Conservation (phyloP, 2,888 invertebrate genomes). For the Hofmannophila pseudospretella region DNA sequence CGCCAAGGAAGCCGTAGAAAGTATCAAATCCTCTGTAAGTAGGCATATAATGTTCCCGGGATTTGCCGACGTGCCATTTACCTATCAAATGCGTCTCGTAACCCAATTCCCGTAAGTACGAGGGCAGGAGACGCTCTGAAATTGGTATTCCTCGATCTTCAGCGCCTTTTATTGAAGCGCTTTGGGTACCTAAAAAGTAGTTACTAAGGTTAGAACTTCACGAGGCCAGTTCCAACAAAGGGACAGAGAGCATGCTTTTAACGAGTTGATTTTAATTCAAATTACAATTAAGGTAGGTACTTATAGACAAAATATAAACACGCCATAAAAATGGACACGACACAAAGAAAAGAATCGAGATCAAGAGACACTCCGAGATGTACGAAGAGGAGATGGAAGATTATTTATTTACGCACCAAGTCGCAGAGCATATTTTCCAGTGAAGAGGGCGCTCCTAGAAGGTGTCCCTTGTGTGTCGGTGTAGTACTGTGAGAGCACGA, state of each 20-base stretch:
- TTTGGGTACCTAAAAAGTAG: slow-evolving; percentile 32
- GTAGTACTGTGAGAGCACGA: slow-evolving; percentile 88
- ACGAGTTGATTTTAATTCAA: too few relatives aligned
- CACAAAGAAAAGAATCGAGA: neutral
- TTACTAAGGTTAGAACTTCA: neutral
- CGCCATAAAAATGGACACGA: neutral
- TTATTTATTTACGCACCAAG: slow-evolving; percentile 69
- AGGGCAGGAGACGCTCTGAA: slow-evolving; percentile 82
- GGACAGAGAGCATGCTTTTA: too few relatives aligned
- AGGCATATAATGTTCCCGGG: slow-evolving; percentile 82
- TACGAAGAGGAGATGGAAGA: too few relatives aligned
- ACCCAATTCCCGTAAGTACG: slow-evolving; percentile 82
- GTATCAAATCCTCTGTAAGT: slow-evolving; percentile 85
- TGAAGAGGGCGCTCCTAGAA: slow-evolving; percentile 84
- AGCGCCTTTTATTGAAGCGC: slow-evolving; percentile 44
- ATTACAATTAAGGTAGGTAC: too few relatives aligned
- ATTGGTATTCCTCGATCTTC: slow-evolving; percentile 86
- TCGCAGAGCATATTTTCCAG: slow-evolving; percentile 89
- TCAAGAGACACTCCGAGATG: neutral
- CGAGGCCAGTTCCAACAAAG: too few relatives aligned
- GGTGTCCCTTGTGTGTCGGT: slow-evolving; percentile 87
- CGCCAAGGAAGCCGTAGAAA: slow-evolving; percentile 90
- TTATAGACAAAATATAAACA: too few relatives aligned
- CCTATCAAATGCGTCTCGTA: slow-evolving; percentile 89
- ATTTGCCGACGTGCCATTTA: slow-evolving; percentile 93